phyloP scores from a whole-genome alignment of 1,140 invertebrate genomes.

The Stegodyphus dumicola region DNA sequence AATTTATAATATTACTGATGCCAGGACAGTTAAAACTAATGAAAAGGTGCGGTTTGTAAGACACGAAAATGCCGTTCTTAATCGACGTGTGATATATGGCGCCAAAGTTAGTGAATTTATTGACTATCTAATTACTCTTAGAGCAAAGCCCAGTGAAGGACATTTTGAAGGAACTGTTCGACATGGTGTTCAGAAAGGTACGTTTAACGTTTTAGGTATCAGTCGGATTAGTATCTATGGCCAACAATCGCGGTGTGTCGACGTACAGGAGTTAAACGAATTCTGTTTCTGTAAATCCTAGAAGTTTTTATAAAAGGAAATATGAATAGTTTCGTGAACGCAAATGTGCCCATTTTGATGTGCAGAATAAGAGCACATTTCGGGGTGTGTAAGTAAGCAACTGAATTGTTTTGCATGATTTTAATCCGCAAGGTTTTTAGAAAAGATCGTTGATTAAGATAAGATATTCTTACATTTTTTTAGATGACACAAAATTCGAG shows the following conservation, averaged over 20 bases:
- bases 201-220: slow-evolving; percentile 77
- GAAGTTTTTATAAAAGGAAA: not conserved
- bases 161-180: slow-evolving; percentile 80
- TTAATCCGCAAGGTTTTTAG: too few species aligned
- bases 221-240: slow-evolving; percentile 84
- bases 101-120: slow-evolving; percentile 17
- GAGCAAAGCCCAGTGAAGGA: slow-evolving; percentile 76
- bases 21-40: slow-evolving; percentile 75
- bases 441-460: too few species aligned
- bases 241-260: slow-evolving; percentile 80
- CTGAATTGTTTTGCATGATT: too few species aligned
- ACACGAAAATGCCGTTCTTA: slow-evolving; percentile 74
- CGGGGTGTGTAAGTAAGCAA: too few species aligned
- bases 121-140: slow-evolving; percentile 75
- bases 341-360: too few species aligned
- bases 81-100: slow-evolving; percentile 66
- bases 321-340: too few species aligned
- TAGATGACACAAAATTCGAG: too few species aligned
- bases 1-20: slow-evolving; percentile 76
- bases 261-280: slow-evolving; percentile 78
- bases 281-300: slow-evolving; percentile 69
- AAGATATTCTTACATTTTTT: too few species aligned
- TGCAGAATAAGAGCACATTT: too few species aligned
- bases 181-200: slow-evolving; percentile 71
- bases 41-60: slow-evolving; percentile 69